These are phyloP conservation scores for Oreortyx pictus DNA, from an alignment of 2,797 vertebrate species.

Conservation along the genomic window DNA sequence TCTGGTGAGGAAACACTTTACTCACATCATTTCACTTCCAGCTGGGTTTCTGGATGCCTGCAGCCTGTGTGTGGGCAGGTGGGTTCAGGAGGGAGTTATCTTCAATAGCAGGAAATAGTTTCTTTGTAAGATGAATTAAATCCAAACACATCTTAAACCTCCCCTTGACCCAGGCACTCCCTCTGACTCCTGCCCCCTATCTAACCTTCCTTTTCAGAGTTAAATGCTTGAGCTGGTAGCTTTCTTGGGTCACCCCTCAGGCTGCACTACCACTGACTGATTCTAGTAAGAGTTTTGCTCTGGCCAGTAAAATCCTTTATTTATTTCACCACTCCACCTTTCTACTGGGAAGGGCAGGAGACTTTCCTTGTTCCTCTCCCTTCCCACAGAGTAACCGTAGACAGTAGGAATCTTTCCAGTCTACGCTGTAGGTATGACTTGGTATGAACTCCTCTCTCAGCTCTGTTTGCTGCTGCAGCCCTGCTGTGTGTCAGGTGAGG, in stretches of 20 bases:
- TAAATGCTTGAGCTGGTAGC: constrained; percentile 55
- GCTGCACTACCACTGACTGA: constrained; percentile 19
- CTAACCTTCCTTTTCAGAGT: constrained; percentile 70
- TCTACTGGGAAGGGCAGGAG: background rate
- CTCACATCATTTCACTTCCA: constrained; percentile 71
- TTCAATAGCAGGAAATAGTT: constrained; percentile 75
- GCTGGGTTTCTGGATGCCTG: constrained; percentile 69
- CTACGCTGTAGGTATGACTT: background rate
- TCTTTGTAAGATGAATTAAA: constrained; percentile 74
- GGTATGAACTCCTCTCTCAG: background rate
- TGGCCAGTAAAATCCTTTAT: constrained; percentile 36
- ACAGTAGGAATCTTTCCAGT: background rate
- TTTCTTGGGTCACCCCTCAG: constrained; percentile 48
- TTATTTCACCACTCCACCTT: constrained; percentile 45
- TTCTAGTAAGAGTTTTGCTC: constrained; percentile 44
- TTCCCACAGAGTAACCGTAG: background rate
- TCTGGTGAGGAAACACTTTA: constrained; percentile 66
- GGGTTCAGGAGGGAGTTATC: constrained; percentile 74
- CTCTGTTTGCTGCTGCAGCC: background rate
- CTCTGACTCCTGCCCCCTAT: constrained; percentile 62
- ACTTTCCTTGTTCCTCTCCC: background rate
- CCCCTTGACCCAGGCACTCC: constrained; percentile 73
- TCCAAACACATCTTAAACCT: constrained; percentile 74
- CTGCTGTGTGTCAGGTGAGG: background rate
- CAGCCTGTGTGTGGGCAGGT: constrained; percentile 77